Evolutionary conservation across 2,797 vertebrate species (phyloP), one percentile per base, ranked within the genome.

Genomic region (Spheniscus humboldti): DNA sequence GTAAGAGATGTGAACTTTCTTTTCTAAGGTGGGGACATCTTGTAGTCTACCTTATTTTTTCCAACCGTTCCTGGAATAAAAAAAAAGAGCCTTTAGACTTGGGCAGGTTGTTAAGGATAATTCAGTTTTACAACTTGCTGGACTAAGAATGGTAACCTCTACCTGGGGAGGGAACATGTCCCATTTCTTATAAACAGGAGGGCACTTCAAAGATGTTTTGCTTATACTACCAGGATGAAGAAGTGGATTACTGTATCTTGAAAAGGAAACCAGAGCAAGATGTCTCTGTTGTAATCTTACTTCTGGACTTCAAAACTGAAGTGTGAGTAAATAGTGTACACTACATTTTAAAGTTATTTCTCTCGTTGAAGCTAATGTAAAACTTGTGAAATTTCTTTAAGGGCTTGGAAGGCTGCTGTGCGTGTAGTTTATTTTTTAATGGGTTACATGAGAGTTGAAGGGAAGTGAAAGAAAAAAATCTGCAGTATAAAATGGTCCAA

Each of bases 231-330:
- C 78, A 99, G 99, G 98, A 99, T 89, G 98, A 99, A 97, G 98
- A 99, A 81, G 73, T 98, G 24, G 98, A 98, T 92, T 98, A 98
- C 88, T 99, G 99, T 90, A 98, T 98, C 88, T 90, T 99, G 75
- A 98, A 97, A 57, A 98, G 98, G 74, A 93, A 67, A 18, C 98
- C 97, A 45, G 97, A 86, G 11, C 96, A 95, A 78, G 97, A 97
- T n/a, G 94, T 96, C 28, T 98, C 98, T 24, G 97, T 98, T 86
- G 98, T 98, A 23, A 95, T 98, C 77, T 97, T 99, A 24, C 96
- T 98, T 91, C 93, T 99, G 96, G 97, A 99, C 77, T 97, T 98
- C 60, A 31, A 55, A 69, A 87, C 82, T 31, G 91, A 96, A 35
- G 89, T 92, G 98, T 99, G 97, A 98, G 98, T 98, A 83, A 94